Evolutionary conservation across 2,888 invertebrate genomes (phyloP).

Genomic region (Syrista parreyssii): DNA sequence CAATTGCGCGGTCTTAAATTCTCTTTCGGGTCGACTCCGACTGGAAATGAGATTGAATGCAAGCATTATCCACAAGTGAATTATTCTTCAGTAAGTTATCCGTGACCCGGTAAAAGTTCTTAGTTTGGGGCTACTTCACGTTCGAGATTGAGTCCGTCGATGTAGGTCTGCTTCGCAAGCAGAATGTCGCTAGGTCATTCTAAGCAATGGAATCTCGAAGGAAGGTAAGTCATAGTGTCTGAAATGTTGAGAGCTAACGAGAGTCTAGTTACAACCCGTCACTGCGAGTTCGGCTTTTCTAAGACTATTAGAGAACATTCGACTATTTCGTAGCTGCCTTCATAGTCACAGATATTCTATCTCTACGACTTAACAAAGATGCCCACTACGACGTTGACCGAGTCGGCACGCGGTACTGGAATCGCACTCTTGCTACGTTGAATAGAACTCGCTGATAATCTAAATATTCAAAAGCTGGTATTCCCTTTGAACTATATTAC

Average conservation of each 20-base stretch:
- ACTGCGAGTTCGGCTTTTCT: not conserved
- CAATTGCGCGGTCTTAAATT: not conserved
- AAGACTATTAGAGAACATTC: conserved; percentile 18
- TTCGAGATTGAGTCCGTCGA: conserved; percentile 20
- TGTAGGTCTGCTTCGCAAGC: conserved; percentile 21
- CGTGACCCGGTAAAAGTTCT: not conserved
- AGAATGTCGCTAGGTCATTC: conserved; percentile 18
- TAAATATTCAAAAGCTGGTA: not conserved
- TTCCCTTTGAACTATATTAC: not conserved
- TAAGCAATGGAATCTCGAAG: conserved; percentile 21
- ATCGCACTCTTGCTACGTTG: not conserved
- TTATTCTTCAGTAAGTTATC: conserved; percentile 8
- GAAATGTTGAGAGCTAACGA: not conserved
- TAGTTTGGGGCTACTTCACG: conserved; percentile 2
- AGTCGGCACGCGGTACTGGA: conserved; percentile 10
- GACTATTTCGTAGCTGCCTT: not conserved
- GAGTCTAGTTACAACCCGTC: not conserved
- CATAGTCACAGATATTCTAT: not conserved
- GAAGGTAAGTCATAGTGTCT: conserved; percentile 22
- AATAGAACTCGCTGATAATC: not conserved
- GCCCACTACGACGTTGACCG: not conserved
- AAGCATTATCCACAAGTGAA: not conserved
- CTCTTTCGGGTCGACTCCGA: not conserved
- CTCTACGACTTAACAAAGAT: not conserved
- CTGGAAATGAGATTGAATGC: conserved; percentile 5